Evolutionary conservation across 2,797 vertebrate genomes (phyloP).

Genomic region (Oreortyx pictus): DNA sequence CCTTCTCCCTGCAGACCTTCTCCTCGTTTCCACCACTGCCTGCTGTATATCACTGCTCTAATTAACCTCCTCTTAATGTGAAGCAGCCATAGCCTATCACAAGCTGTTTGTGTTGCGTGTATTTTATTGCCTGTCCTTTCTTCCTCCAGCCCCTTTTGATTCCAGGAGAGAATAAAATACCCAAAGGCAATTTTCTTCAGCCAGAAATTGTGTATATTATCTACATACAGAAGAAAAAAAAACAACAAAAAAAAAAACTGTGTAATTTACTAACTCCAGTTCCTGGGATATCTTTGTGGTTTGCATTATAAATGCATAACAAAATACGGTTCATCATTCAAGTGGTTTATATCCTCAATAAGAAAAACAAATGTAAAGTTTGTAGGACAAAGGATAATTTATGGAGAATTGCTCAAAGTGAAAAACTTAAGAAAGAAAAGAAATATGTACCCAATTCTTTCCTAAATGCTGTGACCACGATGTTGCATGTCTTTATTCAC

Average conservation of each 20-base stretch:
- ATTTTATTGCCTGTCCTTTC: not conserved
- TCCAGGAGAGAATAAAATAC: not conserved
- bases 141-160: not conserved
- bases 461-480: not conserved
- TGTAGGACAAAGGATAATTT: not conserved
- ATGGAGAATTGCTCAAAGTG: not conserved
- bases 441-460: not conserved
- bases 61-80: slow-evolving; percentile 13
- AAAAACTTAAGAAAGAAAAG: not conserved
- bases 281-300: not conserved
- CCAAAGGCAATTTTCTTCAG: not conserved
- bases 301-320: not conserved
- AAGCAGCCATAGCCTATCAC: not conserved
- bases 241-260: not conserved
- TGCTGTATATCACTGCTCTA: not conserved
- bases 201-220: not conserved
- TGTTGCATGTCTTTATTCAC: not conserved
- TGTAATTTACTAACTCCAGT: not conserved
- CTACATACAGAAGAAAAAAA: not conserved
- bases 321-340: not conserved
- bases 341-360: not conserved
- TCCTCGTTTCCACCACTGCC: not conserved
- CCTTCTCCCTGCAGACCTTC: not conserved
- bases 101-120: not conserved
- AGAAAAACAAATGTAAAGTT: not conserved